Base-by-base conservation (phyloP, 2,888 invertebrate species). In the Agriopis leucophaearia region DNA sequence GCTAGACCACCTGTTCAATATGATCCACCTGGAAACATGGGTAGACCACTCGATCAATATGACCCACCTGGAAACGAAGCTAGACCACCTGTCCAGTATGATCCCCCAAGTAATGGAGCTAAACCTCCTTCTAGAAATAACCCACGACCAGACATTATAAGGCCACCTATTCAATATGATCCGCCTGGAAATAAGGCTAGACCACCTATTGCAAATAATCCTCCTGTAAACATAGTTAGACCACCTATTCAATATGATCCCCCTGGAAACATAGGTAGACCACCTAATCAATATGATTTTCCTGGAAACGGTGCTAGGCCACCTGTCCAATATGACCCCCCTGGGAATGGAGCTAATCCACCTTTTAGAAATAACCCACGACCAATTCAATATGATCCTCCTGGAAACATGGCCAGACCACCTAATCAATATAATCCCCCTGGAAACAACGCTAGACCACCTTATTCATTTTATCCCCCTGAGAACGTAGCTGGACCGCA, bases 1-100 rank as follows among this genome's bases (percentile, higher is more conserved):
- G 51, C 3, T 16, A 52, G 58, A 52, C 58, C 54, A 40, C 48
- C 52, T 51, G 5, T 51, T 44, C 18, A n/a, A 42, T 15, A 52
- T 15, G n/a, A 52, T n/a, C 52, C 36, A 5, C 52, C 52, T 2
- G 16, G 15, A 38, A 15, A 52, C 15, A 15, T 15, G 3, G 5
- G 2, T 36, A 35, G n/a, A 36, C 51, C 35, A 9, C 51, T 36
- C 13, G 3, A 10, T 8, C 52, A 52, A 15, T 2, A 15, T 16
- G 8, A 52, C 12, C 42, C 42, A 1, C 40, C 55, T 7, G 18
- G 18, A 1, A 27, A 27, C 12, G 9, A 15, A n/a, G n/a, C 18
- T 45, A 42, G 18, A 55, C 55, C 55, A 44, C 55, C 55, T 42
- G 5, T 44, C 0, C 42, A 18, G 4, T 38, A 15, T 52, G 10